Conservation (phyloP, 2,113 vertebrate genomes). For the Etheostoma spectabile region DNA sequence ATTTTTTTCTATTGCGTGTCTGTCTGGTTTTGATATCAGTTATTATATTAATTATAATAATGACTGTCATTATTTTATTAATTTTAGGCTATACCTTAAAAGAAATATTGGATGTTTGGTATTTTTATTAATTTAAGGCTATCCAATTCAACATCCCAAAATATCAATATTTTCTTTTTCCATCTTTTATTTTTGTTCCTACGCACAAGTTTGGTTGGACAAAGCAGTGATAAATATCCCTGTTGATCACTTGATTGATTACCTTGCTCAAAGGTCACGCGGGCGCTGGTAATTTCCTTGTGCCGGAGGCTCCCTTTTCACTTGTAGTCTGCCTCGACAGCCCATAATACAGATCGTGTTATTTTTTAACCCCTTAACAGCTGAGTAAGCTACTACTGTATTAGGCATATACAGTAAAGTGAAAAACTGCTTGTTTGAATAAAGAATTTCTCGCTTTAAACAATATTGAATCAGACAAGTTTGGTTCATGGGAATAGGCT, state of each 20-base stretch:
- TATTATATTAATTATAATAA: not conserved
- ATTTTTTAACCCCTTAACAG: conserved; percentile 88
- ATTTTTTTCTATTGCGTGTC: not conserved
- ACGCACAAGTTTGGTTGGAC: conserved; percentile 86
- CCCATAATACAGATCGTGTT: conserved; percentile 89
- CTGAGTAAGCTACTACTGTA: conserved; percentile 16
- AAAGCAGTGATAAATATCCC: conserved; percentile 98
- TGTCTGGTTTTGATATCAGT: not conserved
- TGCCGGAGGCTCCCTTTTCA: conserved; percentile 97
- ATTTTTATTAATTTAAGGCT: not conserved
- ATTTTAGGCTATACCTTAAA: not conserved
- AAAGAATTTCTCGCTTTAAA: not conserved
- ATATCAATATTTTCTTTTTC: conserved; percentile 19
- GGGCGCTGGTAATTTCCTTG: conserved; percentile 98
- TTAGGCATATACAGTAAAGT: not conserved
- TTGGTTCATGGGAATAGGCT: not conserved
- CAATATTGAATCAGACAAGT: conserved; percentile 20
- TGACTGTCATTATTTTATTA: conserved; percentile 3
- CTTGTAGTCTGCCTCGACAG: conserved; percentile 93
- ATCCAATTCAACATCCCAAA: not conserved
- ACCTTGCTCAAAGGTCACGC: conserved; percentile 98
- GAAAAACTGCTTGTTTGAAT: not conserved
- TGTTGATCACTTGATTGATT: conserved; percentile 99
- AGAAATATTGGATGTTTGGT: not conserved
- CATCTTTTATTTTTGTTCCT: conserved; percentile 40